Conservation (phyloP, 2,113 vertebrate species). For the Myanophis thanlyinensis region DNA sequence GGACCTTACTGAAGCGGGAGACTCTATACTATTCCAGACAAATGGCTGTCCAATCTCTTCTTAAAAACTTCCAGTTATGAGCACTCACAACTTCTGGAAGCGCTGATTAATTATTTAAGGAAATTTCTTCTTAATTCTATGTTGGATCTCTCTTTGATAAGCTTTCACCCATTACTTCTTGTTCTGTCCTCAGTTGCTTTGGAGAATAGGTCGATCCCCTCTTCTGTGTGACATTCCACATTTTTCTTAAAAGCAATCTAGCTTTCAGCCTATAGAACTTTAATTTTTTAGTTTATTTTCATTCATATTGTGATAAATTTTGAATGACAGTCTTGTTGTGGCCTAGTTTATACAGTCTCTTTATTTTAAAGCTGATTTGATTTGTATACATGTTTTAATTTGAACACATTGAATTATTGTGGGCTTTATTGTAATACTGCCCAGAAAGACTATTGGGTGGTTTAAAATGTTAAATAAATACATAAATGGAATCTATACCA, state of each 20-base stretch:
- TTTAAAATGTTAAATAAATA: background rate
- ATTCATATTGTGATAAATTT: background rate
- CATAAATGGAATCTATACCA: background rate
- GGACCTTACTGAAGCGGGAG: no score
- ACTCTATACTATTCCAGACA: background rate
- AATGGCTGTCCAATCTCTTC: background rate
- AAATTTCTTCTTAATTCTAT: background rate
- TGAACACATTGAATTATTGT: background rate
- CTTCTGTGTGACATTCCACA: background rate
- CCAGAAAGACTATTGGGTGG: background rate
- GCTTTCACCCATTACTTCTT: background rate
- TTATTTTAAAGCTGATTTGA: background rate
- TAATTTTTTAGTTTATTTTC: background rate
- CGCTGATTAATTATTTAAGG: background rate
- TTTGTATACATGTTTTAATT: background rate
- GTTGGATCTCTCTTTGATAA: background rate
- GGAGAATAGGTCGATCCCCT: background rate
- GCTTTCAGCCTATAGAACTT: background rate
- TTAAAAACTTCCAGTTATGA: background rate
- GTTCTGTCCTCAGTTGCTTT: background rate
- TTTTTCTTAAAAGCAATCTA: background rate
- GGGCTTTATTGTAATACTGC: background rate
- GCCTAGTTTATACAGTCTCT: background rate
- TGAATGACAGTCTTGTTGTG: background rate
- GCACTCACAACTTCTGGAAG: background rate